These are phyloP conservation scores for Brachyptera putata DNA, from an alignment of 2,888 invertebrate species.

Conservation along the genomic window DNA sequence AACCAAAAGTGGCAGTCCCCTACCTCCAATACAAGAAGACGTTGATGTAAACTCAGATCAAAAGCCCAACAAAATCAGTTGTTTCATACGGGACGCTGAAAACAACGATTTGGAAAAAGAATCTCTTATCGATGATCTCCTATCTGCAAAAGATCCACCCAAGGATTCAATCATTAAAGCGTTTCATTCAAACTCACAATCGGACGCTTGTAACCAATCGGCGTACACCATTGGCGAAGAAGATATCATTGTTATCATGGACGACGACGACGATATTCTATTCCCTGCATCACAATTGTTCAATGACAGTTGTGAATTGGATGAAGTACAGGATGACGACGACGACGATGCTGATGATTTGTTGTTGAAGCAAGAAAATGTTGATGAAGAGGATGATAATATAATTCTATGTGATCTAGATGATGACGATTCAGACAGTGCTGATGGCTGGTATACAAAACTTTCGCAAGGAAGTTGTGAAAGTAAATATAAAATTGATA, in stretches of 20 bases:
- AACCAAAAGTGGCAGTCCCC: too few relatives aligned
- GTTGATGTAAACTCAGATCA: too few relatives aligned
- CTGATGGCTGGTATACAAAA: not conserved
- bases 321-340: not conserved
- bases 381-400: not conserved
- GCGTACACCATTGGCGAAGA: not conserved
- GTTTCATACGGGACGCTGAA: too few relatives aligned
- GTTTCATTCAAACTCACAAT: not conserved
- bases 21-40: too few relatives aligned
- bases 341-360: not conserved
- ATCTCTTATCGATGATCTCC: too few relatives aligned
- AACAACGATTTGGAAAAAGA: too few relatives aligned
- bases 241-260: not conserved
- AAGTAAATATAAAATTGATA: too few relatives aligned
- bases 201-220: not conserved
- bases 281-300: not conserved
- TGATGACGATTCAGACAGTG: conserved; percentile 1
- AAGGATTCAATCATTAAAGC: not conserved
- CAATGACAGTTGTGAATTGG: not conserved
- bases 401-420: not conserved
- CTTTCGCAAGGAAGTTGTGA: too few relatives aligned
- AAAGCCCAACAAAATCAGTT: too few relatives aligned
- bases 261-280: not conserved
- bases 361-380: not conserved
- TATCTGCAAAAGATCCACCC: not conserved